Conservation (phyloP, 37 sponge, comb jelly and placozoan species). For the Theonella swinhoei region DNA sequence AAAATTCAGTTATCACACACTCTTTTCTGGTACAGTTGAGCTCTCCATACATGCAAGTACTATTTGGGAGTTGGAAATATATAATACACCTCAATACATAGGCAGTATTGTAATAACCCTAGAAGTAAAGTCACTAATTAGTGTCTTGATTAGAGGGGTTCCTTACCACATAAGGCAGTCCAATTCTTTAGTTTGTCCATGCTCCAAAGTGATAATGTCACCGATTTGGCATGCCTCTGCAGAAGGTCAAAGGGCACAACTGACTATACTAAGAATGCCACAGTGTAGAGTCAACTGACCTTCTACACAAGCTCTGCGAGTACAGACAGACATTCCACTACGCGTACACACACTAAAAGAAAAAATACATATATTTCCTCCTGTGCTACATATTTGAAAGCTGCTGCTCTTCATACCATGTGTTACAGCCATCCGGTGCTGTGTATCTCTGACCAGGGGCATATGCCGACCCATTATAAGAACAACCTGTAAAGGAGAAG, state of each 20-base stretch:
- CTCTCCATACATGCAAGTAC: background rate
- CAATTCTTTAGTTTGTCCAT: background rate
- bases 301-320: background rate
- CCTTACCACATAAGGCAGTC: background rate
- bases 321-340: background rate
- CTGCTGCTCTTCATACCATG: too few species aligned
- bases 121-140: too few species aligned
- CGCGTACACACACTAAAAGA: background rate
- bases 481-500: background rate
- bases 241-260: too few species aligned
- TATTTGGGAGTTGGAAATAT: too few species aligned
- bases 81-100: background rate
- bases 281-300: too few species aligned
- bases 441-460: slow-evolving; percentile 3
- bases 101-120: background rate
- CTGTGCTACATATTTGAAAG: too few species aligned
- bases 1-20: too few species aligned
- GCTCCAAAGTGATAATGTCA: background rate
- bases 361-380: too few species aligned
- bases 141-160: background rate
- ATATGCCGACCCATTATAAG: background rate
- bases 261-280: too few species aligned
- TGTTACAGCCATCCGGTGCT: slow-evolving; percentile 38
- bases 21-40: background rate
- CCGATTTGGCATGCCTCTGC: background rate